phyloP scores from a whole-genome alignment of 2,113 vertebrate species.

The Tupaia tana region DNA sequence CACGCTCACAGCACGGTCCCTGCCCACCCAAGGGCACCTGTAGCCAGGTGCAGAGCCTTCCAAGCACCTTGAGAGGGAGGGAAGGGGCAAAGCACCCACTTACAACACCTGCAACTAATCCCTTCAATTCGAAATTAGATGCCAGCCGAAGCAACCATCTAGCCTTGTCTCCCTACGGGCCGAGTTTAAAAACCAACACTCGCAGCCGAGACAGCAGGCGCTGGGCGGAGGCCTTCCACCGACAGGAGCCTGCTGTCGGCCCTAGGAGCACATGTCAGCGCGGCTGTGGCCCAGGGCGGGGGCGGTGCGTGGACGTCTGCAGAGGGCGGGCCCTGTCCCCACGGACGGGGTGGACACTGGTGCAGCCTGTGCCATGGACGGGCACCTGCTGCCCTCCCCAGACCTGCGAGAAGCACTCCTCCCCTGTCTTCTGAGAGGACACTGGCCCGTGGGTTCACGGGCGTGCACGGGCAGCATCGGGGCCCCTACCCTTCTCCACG shows the following conservation, averaged over 20 bases:
- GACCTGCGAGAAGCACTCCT: not conserved
- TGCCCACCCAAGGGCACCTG: accelerated
- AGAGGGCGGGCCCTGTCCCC: not conserved
- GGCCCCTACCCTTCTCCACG: conserved; percentile 93
- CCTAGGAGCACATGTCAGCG: too few species aligned
- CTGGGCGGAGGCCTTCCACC: not conserved
- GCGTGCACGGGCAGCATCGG: too few species aligned
- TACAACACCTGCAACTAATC: not conserved
- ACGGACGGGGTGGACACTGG: not conserved
- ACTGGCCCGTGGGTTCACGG: not conserved
- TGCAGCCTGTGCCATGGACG: accelerated
- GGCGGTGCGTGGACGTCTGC: too few species aligned
- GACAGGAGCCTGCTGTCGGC: not conserved
- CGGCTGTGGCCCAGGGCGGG: too few species aligned
- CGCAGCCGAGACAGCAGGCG: not conserved
- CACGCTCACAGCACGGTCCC: accelerated
- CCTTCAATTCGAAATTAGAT: not conserved
- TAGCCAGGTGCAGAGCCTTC: not conserved
- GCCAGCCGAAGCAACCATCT: accelerated
- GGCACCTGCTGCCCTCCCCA: not conserved
- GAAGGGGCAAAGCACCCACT: not conserved
- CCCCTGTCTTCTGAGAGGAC: not conserved
- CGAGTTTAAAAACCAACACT: not conserved
- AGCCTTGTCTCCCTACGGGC: not conserved
- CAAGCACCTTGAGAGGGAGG: not conserved